Conservation (phyloP, 2,888 invertebrate genomes). For the Ormyrus pomaceus region DNA sequence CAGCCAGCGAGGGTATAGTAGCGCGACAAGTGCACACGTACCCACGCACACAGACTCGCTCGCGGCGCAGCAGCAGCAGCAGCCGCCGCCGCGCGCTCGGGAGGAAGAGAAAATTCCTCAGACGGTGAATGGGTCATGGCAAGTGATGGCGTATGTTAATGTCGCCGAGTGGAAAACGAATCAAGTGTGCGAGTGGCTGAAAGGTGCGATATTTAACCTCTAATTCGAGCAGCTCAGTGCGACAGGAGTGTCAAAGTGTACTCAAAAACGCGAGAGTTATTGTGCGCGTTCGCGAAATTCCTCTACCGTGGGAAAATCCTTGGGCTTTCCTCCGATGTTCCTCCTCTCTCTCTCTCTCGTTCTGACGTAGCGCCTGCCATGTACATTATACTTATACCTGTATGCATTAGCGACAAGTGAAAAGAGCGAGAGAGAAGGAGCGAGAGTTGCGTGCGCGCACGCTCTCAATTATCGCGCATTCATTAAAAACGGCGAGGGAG, state of each 20-base stretch:
- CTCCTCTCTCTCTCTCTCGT: constrained; percentile 3
- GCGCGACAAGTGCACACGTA: not conserved
- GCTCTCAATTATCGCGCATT: constrained; percentile 42
- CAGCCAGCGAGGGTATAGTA: no score
- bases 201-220: constrained; percentile 79
- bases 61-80: not conserved
- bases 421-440: not conserved
- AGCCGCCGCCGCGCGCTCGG: constrained; percentile 12
- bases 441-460: constrained; percentile 1
- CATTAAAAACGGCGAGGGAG: constrained; percentile 38
- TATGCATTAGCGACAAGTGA: not conserved
- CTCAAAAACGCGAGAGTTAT: not conserved
- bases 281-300: not conserved
- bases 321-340: constrained; percentile 23
- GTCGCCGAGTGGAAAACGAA: constrained; percentile 94
- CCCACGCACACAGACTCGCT: not conserved
- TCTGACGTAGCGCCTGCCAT: not conserved
- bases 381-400: not conserved
- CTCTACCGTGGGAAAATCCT: constrained; percentile 41
- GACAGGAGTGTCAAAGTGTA: not conserved
- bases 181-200: constrained; percentile 93
- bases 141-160: constrained; percentile 86
- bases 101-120: constrained; percentile 51
- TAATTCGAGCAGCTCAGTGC: not conserved
- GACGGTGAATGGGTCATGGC: constrained; percentile 57